phyloP scores from a whole-genome alignment of 2,797 vertebrate genomes.

The Falco columbarius region DNA sequence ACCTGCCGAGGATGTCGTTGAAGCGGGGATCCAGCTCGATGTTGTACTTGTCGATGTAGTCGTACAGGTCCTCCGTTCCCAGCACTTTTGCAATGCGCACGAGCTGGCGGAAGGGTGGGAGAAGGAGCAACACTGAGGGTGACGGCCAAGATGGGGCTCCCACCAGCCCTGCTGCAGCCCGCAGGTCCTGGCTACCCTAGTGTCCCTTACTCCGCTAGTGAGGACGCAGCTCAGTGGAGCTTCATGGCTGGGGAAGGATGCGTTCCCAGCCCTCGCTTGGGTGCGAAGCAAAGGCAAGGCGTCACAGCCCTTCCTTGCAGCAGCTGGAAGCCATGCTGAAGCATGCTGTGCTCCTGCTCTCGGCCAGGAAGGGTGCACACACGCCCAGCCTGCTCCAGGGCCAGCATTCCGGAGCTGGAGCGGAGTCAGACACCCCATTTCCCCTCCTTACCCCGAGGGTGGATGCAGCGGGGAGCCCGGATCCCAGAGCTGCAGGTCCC shows the following conservation, averaged over 20 bases:
- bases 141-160: not conserved
- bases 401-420: not conserved
- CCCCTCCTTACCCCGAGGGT: too few relatives aligned
- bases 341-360: too few relatives aligned
- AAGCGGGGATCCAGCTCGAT: slow-evolving; percentile 79
- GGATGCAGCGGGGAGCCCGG: not conserved
- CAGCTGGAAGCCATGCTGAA: not conserved
- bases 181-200: too few relatives aligned
- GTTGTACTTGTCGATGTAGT: slow-evolving; percentile 81
- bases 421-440: not conserved
- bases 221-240: not conserved
- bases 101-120: slow-evolving; percentile 28
- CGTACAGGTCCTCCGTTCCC: slow-evolving; percentile 79
- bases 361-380: not conserved
- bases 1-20: slow-evolving; percentile 81
- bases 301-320: not conserved
- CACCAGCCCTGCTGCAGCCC: not conserved
- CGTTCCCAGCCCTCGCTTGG: fast-evolving
- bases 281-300: too few relatives aligned
- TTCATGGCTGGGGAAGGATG: not conserved
- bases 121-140: not conserved
- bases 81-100: slow-evolving; percentile 80
- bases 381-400: not conserved
- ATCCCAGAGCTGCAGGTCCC: not conserved
- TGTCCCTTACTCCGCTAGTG: too few relatives aligned